Evolutionary conservation across 2,888 invertebrate genomes (phyloP), one percentile per base, ranked within the genome.

Genomic region (Aethes cnicana): DNA sequence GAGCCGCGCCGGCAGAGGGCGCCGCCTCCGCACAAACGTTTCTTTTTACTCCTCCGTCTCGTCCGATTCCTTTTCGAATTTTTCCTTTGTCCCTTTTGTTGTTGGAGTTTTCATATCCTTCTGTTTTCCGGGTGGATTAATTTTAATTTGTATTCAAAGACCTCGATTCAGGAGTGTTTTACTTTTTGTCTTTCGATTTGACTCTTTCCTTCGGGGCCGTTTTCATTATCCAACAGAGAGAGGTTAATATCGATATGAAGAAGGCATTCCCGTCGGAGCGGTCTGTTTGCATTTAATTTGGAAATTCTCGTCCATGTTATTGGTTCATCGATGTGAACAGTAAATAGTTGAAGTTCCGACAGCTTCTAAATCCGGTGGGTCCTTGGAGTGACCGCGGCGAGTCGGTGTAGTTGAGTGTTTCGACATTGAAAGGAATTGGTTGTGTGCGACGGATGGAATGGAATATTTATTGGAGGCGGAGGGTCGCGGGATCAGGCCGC

Each of bases 401-500:
- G 32, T 33, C 6, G 28, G 33, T 26, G 26, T 33, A 28, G 35
- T 32, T 12, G 36, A 32, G 30, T 41, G 26, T 47, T 47, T 47
- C 42, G 47, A 47, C 47, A 53, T 47, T 47, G 42, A 41, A 35
- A 47, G 53, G 47, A 41, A 47, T 53, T 47, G 41, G 35, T 47
- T 53, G 53, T 42, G 36, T 25, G 9, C 50, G 28, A 70, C 72
- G 70, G 76, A 79, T 77, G 72, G n/a, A n/a, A n/a, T n/a, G n/a
- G 73, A 77, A 75, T 82, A 77, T 83, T 84, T 83, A 81, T 79
- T 73, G 63, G 37, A 46, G 81, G 78, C 73, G 63, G 46, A 52
- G 82, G 85, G 85, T 84, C 85, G 81, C 74, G 78, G 77, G 85
- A 81, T 83, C 83, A 79, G 64, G 68, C 83, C 86, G 84, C 87